Percentiles rank a stretch among this genome's conserved stretches.
Conservation (phyloP, 2,888 invertebrate genomes). For the Diaphora mendica region DNA sequence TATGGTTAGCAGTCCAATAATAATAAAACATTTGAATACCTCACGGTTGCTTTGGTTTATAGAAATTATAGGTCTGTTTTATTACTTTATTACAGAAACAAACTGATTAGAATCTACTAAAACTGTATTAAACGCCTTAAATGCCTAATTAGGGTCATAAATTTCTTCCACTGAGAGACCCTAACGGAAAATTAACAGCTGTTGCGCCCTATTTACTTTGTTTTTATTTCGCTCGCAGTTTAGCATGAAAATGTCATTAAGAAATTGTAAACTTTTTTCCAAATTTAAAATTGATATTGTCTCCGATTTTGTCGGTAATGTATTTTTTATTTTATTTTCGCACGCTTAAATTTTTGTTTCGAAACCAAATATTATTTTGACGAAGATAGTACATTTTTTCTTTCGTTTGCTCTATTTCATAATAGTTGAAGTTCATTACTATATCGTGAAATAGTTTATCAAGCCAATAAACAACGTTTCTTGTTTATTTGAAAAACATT, state of each 20-base stretch:
- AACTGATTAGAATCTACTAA: constrained; percentile 36
- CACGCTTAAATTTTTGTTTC: background rate
- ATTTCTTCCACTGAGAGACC: constrained; percentile 10
- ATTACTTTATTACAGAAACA: background rate
- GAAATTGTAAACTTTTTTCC: constrained; percentile 9
- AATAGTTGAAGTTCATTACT: no score
- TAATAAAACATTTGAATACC: background rate
- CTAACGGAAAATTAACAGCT: constrained; percentile 24
- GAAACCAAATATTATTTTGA: background rate
- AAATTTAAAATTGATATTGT: constrained; percentile 1
- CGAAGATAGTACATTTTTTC: no score
- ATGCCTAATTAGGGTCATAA: constrained; percentile 17
- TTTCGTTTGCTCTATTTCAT: background rate
- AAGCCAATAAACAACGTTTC: no score
- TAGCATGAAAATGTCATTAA: constrained; percentile 15
- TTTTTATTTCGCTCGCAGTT: constrained; percentile 12
- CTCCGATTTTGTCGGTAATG: background rate
- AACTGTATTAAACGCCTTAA: constrained; percentile 35
- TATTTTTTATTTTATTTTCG: background rate
- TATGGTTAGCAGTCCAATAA: background rate
- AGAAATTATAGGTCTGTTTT: background rate
- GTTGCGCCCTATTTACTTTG: constrained; percentile 25
- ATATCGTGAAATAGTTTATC: no score
- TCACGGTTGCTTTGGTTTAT: background rate
- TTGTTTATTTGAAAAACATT: no score